Percentiles rank a stretch among this genome's conserved stretches.
Evolutionary conservation across 2,797 vertebrate species (phyloP).

Genomic region (Dicrostonyx torquatus): DNA sequence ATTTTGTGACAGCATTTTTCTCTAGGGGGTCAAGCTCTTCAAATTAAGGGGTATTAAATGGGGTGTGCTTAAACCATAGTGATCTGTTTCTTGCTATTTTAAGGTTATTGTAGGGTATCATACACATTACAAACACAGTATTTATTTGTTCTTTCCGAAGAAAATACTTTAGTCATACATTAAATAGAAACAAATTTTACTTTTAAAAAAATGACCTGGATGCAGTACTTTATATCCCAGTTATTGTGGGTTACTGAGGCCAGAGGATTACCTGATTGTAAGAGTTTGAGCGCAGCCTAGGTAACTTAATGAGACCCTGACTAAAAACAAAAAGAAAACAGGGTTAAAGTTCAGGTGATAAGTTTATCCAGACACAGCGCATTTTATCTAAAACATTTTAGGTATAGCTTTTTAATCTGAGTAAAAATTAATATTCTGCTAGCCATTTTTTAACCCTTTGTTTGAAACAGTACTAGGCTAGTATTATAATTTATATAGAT

Average conservation of each 20-base stretch:
- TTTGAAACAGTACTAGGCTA: slow-evolving; percentile 40
- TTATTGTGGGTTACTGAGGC: background rate
- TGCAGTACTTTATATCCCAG: background rate
- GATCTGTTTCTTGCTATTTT: slow-evolving; percentile 2
- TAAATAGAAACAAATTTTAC: slow-evolving; percentile 41
- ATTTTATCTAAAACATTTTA: slow-evolving; percentile 48
- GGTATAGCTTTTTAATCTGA: slow-evolving; percentile 64
- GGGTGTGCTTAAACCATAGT: background rate
- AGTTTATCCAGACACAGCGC: slow-evolving; percentile 26
- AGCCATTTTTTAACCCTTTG: slow-evolving; percentile 54
- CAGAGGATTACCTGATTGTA: background rate
- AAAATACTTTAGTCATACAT: slow-evolving; percentile 51
- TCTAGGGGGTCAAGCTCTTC: background rate
- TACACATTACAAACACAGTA: background rate
- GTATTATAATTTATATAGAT: slow-evolving; percentile 37
- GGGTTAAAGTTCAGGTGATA: slow-evolving; percentile 63
- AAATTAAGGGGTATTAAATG: background rate
- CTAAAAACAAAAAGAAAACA: background rate
- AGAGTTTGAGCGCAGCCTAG: background rate
- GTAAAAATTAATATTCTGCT: slow-evolving; percentile 72
- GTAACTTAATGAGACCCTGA: background rate
- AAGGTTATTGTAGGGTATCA: slow-evolving; percentile 4
- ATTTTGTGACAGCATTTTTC: background rate
- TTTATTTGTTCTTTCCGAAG: slow-evolving; percentile 54
- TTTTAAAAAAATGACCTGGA: background rate